phyloP scores from a whole-genome alignment of 2,888 invertebrate species.

The Tolmerus cingulatus region DNA sequence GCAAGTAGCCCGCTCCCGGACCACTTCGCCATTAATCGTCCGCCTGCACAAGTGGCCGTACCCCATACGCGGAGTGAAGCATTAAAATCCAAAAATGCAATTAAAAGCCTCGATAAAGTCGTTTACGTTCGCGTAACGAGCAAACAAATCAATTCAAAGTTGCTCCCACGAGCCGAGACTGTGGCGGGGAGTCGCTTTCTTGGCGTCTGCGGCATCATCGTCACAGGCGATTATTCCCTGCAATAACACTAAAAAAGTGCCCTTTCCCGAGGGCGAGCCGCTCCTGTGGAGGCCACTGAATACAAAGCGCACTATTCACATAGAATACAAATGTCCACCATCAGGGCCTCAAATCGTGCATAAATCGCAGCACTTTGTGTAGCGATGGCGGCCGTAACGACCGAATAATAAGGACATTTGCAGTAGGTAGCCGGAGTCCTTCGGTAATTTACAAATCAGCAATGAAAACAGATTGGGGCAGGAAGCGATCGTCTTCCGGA shows the following conservation, averaged over 20 bases:
- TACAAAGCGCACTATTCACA: constrained; percentile 12
- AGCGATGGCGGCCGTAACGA: constrained; percentile 37
- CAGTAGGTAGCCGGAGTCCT: constrained; percentile 2
- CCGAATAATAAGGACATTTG: constrained; percentile 36
- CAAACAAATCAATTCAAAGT: constrained; percentile 32
- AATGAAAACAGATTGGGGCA: constrained; percentile 31
- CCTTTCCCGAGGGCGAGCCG: not conserved
- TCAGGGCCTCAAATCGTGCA: constrained; percentile 34
- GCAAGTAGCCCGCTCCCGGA: not conserved
- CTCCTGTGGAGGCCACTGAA: not conserved
- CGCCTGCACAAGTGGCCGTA: not conserved
- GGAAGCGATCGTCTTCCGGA: not conserved
- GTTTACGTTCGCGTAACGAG: not conserved
- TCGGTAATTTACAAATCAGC: constrained; percentile 40
- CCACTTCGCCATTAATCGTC: not conserved
- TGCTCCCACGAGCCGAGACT: not conserved
- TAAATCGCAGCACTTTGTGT: constrained; percentile 29
- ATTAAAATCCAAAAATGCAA: constrained; percentile 27
- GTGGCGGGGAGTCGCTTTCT: not conserved
- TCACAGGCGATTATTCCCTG: constrained; percentile 28
- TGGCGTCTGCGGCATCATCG: constrained; percentile 26
- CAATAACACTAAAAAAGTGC: constrained; percentile 24
- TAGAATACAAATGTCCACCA: constrained; percentile 37
- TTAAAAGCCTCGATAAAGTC: constrained; percentile 28
- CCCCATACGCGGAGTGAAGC: not conserved